Base-by-base conservation (phyloP, 2,888 invertebrate species). In the Philhelius pedissequus region DNA sequence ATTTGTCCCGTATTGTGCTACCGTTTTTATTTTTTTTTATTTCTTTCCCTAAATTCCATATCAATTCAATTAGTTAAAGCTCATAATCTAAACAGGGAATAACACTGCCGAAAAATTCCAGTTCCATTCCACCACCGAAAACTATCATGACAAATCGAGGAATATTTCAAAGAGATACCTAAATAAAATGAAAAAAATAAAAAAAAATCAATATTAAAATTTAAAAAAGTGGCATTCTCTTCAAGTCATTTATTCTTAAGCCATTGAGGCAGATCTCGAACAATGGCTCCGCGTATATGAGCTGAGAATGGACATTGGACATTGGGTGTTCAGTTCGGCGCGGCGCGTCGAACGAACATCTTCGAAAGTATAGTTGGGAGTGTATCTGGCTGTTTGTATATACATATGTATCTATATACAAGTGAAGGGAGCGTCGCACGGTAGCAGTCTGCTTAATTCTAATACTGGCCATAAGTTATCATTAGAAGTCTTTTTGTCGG, bases 401-500 rank as follows among this genome's bases (percentile, higher is more conserved):
- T n/a, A n/a, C n/a, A n/a, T 5, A 3, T 27, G 25, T 15, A 9
- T 32, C 18, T 43, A 38, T 82, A 45, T 75, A 50, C 71, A 32
- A 32, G 60, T 70, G 70, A 70, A 77, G 82, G 77, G 78, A 86
- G 86, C 87, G 87, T 87, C 86, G 73, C 86, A 87, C 87, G 86
- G 87, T 87, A 87, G 87, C 86, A 81, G 77, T 86, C 84, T 86
- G 76, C 81, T 80, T 82, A 86, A 83, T 86, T 86, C 86, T 86
- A 87, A 86, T 87, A 82, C 81, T 73, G 86, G 86, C 62, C 86
- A 87, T 87, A 87, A 86, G 86, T 87, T 86, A 87, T 87, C 87
- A 87, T 87, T 87, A 87, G 86, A 86, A 82, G 82, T 78, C 82
- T 86, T 86, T 86, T 86, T 86, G 86, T 86, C 86, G 86, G 86